These are phyloP conservation scores for Chrysopilus asiliformis DNA, from an alignment of 2,888 invertebrate genomes.

Conservation along the genomic window DNA sequence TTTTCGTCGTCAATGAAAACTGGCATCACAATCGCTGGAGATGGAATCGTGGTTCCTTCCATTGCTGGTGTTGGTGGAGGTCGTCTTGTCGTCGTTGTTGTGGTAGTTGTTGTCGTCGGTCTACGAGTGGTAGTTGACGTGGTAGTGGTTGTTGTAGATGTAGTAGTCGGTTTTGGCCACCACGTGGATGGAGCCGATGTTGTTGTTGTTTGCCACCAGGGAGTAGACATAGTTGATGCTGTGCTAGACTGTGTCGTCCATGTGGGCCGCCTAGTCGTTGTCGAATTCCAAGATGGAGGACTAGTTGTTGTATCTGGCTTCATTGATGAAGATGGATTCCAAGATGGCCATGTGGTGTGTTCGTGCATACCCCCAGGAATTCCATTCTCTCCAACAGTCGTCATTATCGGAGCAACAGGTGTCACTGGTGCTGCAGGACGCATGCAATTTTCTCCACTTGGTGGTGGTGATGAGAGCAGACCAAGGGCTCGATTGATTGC, in stretches of 20 bases:
- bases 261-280: constrained; percentile 20
- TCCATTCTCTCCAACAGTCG: constrained; percentile 50
- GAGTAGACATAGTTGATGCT: too few species aligned
- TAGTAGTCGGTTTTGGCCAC: constrained; percentile 34
- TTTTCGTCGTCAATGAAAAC: constrained; percentile 25
- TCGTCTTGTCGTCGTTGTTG: constrained; percentile 22
- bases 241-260: constrained; percentile 27
- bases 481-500: constrained; percentile 67
- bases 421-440: constrained; percentile 60
- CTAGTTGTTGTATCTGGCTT: constrained; percentile 13
- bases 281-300: constrained; percentile 14
- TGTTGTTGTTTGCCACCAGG: constrained; percentile 22
- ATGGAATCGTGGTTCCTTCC: constrained; percentile 31
- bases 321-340: constrained; percentile 18
- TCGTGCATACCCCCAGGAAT: constrained; percentile 22
- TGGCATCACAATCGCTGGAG: constrained; percentile 38
- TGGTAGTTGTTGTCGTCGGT: constrained; percentile 20
- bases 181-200: constrained; percentile 35
- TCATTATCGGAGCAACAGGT: constrained; percentile 60
- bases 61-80: constrained; percentile 20
- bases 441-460: constrained; percentile 46
- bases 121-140: constrained; percentile 19
- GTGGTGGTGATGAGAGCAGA: constrained; percentile 40
- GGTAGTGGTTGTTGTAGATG: constrained; percentile 20
- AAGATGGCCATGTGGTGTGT: constrained; percentile 28